Evolutionary conservation across 2,888 invertebrate species (phyloP), one percentile per base, ranked within the genome.

Genomic region (Drymonia ruficornis): DNA sequence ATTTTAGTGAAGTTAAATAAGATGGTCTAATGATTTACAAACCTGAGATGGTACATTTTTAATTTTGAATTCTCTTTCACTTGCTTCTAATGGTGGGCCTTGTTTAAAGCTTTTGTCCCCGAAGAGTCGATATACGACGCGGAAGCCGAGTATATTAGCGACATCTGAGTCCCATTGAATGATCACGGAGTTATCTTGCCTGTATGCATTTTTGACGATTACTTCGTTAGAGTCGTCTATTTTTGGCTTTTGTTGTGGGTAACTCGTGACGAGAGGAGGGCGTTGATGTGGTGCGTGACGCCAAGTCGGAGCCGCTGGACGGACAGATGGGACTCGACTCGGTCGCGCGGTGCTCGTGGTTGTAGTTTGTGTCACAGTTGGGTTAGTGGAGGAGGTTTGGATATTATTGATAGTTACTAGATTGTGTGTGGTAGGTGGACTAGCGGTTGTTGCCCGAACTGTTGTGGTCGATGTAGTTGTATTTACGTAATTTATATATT

Each of bases 91-190:
- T 1, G 97, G 97, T 15, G 98, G 97, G 6, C 98, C 98, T 83
- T 97, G 97, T 74, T 98, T 97, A 87, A 98, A 98, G 69, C 94
- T 96, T 79, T 96, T 96, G 74, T 98, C 98, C 5, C 98, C 98
- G 76, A 98, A 98, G 43, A 98, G 91, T 53, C 98, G 93, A 83
- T 98, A 98, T 19, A 98, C 96, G 12, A 98, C 97, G 57, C 97
- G 94, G 82, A 98, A 98, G 50, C 97, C 98, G n/a, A 97, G 93
- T 73, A 97, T 96, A 78, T 97, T 97, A 0, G 96, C 95, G 12
- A 96, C 96, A 74, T 97, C 96, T 1, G 97, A 97, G 77, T 97
- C 97, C 98, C 98, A 98, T 78, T 97, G 97, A 65, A 98, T 97
- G 71, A 97, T 96, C 18, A 98, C 97, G 0, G 97, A 95, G 81